These are phyloP conservation scores for Sphenodon punctatus DNA, from an alignment of 2,797 vertebrate genomes.

Conservation along the genomic window DNA sequence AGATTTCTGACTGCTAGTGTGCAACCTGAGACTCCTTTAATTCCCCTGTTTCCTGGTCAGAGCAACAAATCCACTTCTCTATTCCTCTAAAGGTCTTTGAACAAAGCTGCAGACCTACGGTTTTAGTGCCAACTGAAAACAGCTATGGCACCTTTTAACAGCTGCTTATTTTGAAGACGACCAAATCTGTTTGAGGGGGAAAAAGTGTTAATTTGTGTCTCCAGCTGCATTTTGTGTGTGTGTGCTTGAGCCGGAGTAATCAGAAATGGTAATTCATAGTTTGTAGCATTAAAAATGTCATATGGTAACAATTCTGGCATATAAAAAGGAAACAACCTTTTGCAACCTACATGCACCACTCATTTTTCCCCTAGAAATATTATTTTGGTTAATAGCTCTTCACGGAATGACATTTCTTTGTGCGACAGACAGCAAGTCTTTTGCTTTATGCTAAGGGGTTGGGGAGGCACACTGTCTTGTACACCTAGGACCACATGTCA, in stretches of 20 bases:
- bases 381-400: background rate
- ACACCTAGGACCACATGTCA: slow-evolving; percentile 33
- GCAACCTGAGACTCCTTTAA: background rate
- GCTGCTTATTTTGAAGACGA: slow-evolving; percentile 34
- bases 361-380: background rate
- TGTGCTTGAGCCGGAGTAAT: slow-evolving; percentile 45
- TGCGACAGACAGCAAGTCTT: slow-evolving; percentile 5
- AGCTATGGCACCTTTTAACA: slow-evolving; percentile 18
- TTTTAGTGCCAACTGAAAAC: slow-evolving; percentile 15
- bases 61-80: background rate
- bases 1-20: background rate
- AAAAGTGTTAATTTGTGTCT: slow-evolving; percentile 8
- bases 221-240: slow-evolving; percentile 9
- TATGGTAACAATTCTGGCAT: background rate
- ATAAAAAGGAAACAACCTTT: slow-evolving; percentile 2
- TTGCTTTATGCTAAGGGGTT: background rate
- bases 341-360: slow-evolving; percentile 15
- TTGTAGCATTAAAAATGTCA: slow-evolving; percentile 15
- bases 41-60: background rate
- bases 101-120: slow-evolving; percentile 15
- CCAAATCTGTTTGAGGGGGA: slow-evolving; percentile 26
- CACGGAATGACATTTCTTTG: background rate
- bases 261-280: slow-evolving; percentile 28
- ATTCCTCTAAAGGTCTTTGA: background rate
- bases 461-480: slow-evolving; percentile 15